Base-by-base conservation (phyloP, 2,797 vertebrate genomes). In the Melanotaenia nigrans region DNA sequence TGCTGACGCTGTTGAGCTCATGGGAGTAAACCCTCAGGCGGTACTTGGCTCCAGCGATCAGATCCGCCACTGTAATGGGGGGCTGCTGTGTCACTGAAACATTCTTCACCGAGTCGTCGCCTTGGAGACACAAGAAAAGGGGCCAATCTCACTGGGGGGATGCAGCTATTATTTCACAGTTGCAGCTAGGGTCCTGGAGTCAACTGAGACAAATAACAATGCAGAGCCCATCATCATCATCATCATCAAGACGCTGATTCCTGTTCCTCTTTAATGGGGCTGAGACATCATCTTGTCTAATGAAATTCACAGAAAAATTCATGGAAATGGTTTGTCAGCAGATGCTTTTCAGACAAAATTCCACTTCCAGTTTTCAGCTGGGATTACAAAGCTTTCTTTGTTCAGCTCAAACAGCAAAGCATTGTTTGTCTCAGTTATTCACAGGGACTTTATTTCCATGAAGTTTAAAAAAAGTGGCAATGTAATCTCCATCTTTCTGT, bases 11-110 rank as follows among this genome's bases (percentile, higher is more conserved):
- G 92, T 94, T 93, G 92, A 95, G 93, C 89, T 96, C 96, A 87
- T 94, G 94, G 93, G 97, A 96, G 94, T 96, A 98, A 92, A 99
- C 96, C 90, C 97, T 95, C 93, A 99, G 94, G 60, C 94, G 95
- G 94, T 99, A 99, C 90, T 90, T 95, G 94, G 96, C 95, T 69
- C 96, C 97, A 78, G 96, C 95, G 83, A 92, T 94, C 94, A 99
- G 96, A 92, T 97, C 95, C 84, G 92, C 92, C 94, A 99, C 93
- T 87, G 93, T 96, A 94, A 97, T 85, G 54, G 94, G 94, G 83
- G 93, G 93, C 90, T 95, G 94, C 62, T 95, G 92, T 91, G 93
- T 96, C 94, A 96, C 95, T 7, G 81, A 85, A 88, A 96, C 86
- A 87, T 79, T 92, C 95, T 90, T 97, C 96, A 94, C 86, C 89